phyloP scores from a whole-genome alignment of 2,888 invertebrate species.

The Heliconius cydno region DNA sequence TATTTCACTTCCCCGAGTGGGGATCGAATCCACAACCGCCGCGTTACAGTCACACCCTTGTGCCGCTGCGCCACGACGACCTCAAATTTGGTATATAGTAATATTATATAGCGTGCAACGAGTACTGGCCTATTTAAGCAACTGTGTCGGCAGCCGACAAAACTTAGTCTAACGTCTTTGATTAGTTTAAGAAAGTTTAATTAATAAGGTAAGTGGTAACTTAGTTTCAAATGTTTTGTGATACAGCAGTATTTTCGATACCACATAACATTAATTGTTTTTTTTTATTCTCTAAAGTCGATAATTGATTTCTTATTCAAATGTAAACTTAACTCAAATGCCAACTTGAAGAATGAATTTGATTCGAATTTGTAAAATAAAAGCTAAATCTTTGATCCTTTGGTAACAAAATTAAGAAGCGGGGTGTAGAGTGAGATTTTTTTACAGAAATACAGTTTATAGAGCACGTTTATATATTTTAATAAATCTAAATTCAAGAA shows the following conservation, averaged over 20 bases:
- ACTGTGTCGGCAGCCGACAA: constrained; percentile 47
- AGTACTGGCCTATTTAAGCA: constrained; percentile 63
- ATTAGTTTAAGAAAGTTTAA: constrained; percentile 29
- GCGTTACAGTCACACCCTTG: too few species aligned
- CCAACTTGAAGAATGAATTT: too few species aligned
- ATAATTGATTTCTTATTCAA: background rate
- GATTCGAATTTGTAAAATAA: background rate
- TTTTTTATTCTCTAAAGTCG: background rate
- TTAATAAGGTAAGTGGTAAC: constrained; percentile 5
- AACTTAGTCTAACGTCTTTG: constrained; percentile 37
- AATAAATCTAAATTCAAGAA: background rate
- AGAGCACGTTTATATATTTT: background rate
- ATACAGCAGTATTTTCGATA: background rate
- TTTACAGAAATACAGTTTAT: background rate
- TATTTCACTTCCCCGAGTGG: too few species aligned
- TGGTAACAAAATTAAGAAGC: background rate
- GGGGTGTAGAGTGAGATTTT: too few species aligned
- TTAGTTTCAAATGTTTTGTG: background rate
- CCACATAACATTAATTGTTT: background rate
- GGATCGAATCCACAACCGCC: too few species aligned
- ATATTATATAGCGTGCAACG: constrained; percentile 57
- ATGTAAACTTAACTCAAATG: background rate
- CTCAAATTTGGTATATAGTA: too few species aligned
- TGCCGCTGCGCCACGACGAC: too few species aligned
- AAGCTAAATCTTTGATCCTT: background rate